Base-by-base conservation (phyloP, 2,113 vertebrate genomes). In the Colistium nudipinnis region DNA sequence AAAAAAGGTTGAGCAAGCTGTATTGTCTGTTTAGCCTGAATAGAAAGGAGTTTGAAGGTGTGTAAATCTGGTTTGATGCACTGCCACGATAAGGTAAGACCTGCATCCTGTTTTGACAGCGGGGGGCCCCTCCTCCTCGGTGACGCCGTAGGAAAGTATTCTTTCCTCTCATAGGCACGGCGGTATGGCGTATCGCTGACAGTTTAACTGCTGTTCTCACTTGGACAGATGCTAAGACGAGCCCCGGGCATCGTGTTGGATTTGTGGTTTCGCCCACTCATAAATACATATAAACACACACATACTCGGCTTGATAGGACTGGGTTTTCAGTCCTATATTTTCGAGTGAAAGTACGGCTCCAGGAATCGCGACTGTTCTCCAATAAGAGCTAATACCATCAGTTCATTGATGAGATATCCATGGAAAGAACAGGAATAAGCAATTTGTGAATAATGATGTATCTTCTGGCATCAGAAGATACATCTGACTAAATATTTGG, bases 61-160 rank as follows among this genome's bases (percentile, higher is more conserved):
- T 70, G 78, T 66, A 11, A n/a, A 36, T 67, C 68, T 61, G 66
- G 56, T 55, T 44, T 62, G 81, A 83, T 85, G 62, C n/a, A 0
- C n/a, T 19, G 61, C 73, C 30, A 48, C 24, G 77, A 76, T 81
- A 78, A 36, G 66, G 39, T 35, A 70, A 41, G 76, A 69, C 63
- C 78, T 47, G 63, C 85, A 82, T 89, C 85, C 87, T 89, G 83
- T 89, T 89, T 67, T 74, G 69, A 74, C 74, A 84, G 74, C 1
- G 8, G 39, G 60, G 60, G 68, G 48, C 52, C 62, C 48, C 41
- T 28, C 35, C 65, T 30, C 54, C 35, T 14, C 59, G 0, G 35
- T 81, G 78, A 85, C 55, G 61, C 43, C 8, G 51, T 28, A 80
- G 75, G 70, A 77, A 78, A 78, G 43, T 70, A 54, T 71, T 48